Evolutionary conservation across 2,888 invertebrate genomes (phyloP).

Genomic region (Bombylius major): DNA sequence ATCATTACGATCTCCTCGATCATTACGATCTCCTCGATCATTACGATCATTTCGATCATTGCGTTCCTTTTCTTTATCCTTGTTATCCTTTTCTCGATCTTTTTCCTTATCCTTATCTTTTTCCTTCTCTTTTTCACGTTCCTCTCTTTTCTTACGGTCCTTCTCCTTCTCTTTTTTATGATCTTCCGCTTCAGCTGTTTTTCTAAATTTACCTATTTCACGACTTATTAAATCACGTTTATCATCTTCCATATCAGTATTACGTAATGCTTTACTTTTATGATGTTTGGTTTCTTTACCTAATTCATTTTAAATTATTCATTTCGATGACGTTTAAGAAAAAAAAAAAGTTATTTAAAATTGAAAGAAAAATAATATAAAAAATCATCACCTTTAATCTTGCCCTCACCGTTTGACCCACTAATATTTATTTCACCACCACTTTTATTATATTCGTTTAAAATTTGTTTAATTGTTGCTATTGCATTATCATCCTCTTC

Average conservation of each 20-base stretch:
- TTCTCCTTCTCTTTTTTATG: conserved; percentile 40
- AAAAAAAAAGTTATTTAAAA: neutral
- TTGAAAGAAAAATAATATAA: neutral
- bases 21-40: too few species aligned
- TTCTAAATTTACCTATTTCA: conserved; percentile 95
- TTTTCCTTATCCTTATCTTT: conserved; percentile 31
- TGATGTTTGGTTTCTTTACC: conserved; percentile 21
- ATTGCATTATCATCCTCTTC: conserved; percentile 52
- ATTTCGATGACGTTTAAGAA: neutral
- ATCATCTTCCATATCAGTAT: conserved; percentile 89
- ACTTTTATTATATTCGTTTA: conserved; percentile 58
- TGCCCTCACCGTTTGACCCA: neutral
- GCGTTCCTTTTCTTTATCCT: conserved; percentile 36
- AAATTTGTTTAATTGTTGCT: conserved; percentile 64
- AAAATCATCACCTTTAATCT: neutral
- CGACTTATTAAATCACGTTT: conserved; percentile 91
- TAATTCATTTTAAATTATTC: neutral
- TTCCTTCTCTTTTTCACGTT: conserved; percentile 33
- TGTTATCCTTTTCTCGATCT: conserved; percentile 15
- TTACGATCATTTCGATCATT: too few species aligned
- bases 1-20: neutral
- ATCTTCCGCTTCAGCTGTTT: conserved; percentile 52
- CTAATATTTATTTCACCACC: conserved; percentile 49
- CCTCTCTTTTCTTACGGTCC: conserved; percentile 35
- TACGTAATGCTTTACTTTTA: conserved; percentile 51